These are phyloP conservation scores for Elanus axillaris DNA, from an alignment of 2,113 vertebrate genomes.

Conservation along the genomic window DNA sequence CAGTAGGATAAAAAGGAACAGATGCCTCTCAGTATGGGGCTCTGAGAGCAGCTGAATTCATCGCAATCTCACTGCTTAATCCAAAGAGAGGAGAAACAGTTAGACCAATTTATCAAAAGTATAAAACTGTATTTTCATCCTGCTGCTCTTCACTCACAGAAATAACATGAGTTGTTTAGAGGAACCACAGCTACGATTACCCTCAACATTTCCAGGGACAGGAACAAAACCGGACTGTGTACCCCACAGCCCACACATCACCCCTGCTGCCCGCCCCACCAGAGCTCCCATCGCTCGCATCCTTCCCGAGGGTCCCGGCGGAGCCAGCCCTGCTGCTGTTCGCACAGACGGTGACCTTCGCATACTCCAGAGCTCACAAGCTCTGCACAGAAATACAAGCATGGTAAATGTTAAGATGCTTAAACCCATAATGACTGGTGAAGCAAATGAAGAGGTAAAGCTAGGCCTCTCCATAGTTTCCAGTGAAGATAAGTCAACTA, in stretches of 20 bases:
- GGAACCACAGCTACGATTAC: background rate
- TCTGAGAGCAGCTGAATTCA: background rate
- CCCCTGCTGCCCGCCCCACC: background rate
- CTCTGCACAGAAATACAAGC: background rate
- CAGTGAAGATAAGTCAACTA: background rate
- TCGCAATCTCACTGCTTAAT: background rate
- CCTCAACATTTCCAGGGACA: background rate
- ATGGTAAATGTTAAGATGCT: too few relatives aligned
- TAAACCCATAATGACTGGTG: background rate
- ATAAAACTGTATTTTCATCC: background rate
- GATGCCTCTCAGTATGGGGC: background rate
- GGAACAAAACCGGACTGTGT: background rate
- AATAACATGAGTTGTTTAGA: background rate
- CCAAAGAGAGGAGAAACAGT: background rate
- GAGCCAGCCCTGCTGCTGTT: background rate
- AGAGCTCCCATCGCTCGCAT: background rate
- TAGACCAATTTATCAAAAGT: background rate
- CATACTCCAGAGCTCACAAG: background rate
- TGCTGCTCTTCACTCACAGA: background rate
- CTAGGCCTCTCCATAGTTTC: background rate
- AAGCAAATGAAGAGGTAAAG: background rate
- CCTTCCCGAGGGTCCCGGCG: background rate
- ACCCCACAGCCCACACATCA: fast-evolving
- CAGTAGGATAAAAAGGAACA: background rate
- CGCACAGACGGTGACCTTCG: background rate